These are phyloP conservation scores for Botrylloides violaceus DNA, from an alignment of 23 tunicate genomes.

Conservation along the genomic window DNA sequence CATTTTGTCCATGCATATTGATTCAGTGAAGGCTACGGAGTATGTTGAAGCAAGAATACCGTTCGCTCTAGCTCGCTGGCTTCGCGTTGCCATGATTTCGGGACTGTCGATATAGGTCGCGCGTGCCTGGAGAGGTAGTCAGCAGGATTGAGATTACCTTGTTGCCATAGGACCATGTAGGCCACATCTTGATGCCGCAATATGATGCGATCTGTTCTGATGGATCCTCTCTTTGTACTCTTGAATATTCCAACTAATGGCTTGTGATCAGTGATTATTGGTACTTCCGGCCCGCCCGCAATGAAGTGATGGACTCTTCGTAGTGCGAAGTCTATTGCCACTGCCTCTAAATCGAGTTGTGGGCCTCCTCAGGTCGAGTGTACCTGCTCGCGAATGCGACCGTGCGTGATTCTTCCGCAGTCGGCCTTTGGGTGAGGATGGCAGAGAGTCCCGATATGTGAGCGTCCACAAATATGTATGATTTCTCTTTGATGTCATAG, in stretches of 20 bases:
- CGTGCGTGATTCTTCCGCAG: too few species aligned
- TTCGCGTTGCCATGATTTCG: not conserved
- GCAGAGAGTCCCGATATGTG: too few species aligned
- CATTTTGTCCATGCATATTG: too few species aligned
- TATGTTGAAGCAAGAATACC: not conserved
- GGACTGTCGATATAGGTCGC: not conserved
- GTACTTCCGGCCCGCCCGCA: not conserved
- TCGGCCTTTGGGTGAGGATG: too few species aligned
- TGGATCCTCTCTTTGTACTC: not conserved
- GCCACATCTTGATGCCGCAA: not conserved
- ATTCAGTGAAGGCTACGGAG: too few species aligned
- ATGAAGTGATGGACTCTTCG: not conserved
- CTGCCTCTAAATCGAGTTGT: not conserved
- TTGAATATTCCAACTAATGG: not conserved
- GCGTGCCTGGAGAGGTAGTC: not conserved
- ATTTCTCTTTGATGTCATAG: too few species aligned
- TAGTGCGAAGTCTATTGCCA: not conserved
- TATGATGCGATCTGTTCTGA: not conserved
- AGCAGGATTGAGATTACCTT: not conserved
- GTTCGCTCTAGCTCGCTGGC: not conserved
- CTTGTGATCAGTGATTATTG: not conserved
- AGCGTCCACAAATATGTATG: too few species aligned
- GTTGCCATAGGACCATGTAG: not conserved
- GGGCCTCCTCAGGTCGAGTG: not conserved
- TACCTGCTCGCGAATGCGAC: not conserved